These are phyloP conservation scores for Chamaetylas fuelleborni DNA, from an alignment of 2,113 vertebrate genomes.

Conservation along the genomic window DNA sequence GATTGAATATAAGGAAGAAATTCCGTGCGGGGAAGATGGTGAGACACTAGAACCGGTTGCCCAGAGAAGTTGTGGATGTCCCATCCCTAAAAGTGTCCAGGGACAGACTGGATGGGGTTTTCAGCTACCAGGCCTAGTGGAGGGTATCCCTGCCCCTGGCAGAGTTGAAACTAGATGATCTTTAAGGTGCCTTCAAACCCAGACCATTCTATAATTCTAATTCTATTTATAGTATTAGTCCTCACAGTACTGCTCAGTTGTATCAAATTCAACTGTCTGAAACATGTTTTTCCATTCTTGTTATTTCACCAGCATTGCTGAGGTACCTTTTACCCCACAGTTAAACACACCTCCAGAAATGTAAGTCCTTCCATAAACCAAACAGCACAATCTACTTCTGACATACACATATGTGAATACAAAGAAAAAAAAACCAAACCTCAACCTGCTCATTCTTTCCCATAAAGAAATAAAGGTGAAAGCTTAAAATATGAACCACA, in stretches of 20 bases:
- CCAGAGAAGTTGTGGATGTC: neutral
- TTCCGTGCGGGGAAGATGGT: neutral
- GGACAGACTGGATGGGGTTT: neutral
- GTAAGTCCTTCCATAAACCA: neutral
- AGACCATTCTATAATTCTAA: neutral
- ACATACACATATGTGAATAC: accelerated
- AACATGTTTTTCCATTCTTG: neutral
- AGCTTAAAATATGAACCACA: neutral
- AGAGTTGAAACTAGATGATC: neutral
- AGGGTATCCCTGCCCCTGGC: neutral
- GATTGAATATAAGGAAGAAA: neutral
- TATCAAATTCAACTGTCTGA: neutral
- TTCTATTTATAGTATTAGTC: neutral
- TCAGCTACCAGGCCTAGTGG: neutral
- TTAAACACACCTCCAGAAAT: neutral
- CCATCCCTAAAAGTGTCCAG: neutral
- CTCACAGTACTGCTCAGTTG: neutral
- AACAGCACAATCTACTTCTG: neutral
- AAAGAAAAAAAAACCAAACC: neutral
- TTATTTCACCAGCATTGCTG: neutral
- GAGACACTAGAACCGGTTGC: neutral
- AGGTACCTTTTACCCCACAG: neutral
- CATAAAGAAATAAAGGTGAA: neutral
- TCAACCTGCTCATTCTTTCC: neutral
- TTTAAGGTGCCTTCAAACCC: neutral